Evolutionary conservation across 1,140 invertebrate species (phyloP).

Genomic region (Telenomus remus): DNA sequence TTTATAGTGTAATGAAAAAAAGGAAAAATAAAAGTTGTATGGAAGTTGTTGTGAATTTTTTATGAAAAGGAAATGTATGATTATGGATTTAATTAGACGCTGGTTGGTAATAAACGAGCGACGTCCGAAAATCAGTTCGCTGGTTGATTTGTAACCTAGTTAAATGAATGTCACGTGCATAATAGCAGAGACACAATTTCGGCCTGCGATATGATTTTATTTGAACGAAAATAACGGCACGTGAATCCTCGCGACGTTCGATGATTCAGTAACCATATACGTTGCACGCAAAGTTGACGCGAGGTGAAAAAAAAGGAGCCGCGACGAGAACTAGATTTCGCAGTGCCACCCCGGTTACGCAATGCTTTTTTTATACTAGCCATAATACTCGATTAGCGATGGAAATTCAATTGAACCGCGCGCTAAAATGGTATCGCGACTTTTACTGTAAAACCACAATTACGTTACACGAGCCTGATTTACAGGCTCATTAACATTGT

Average conservation of each 20-base stretch:
- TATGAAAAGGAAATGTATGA: too few species aligned
- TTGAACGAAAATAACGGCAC: slow-evolving; percentile 64
- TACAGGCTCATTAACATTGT: slow-evolving; percentile 31
- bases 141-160: slow-evolving; percentile 37
- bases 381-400: too few species aligned
- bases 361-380: too few species aligned
- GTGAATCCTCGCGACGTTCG: slow-evolving; percentile 48
- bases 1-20: too few species aligned
- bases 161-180: slow-evolving; percentile 32
- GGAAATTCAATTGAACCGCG: too few species aligned
- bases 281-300: slow-evolving; percentile 7
- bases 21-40: too few species aligned
- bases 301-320: too few species aligned
- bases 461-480: slow-evolving; percentile 26
- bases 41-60: too few species aligned
- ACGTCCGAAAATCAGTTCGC: too few species aligned
- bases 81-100: slow-evolving; percentile 6
- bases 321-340: too few species aligned
- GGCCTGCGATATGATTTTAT: slow-evolving; percentile 52
- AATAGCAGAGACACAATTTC: slow-evolving; percentile 59
- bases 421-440: background rate
- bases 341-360: too few species aligned
- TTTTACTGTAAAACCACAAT: slow-evolving; percentile 38
- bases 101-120: slow-evolving; percentile 12
- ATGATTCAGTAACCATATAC: slow-evolving; percentile 26